phyloP scores from a whole-genome alignment of 2,797 vertebrate genomes.

The Rhadinocentrus ornatus region DNA sequence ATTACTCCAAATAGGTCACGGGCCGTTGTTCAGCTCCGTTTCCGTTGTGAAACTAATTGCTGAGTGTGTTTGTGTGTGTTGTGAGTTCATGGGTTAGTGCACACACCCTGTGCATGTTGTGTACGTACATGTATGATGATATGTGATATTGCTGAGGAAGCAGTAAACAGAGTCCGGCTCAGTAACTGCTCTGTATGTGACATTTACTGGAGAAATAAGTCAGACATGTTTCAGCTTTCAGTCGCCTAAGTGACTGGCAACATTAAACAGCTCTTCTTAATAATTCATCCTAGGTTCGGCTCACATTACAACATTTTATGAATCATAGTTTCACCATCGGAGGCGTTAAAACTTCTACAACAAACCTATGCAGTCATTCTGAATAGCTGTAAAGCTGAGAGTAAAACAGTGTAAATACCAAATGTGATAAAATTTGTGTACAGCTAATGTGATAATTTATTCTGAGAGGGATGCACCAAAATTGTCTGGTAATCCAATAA shows the following conservation, averaged over 20 bases:
- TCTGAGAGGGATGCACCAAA: neutral
- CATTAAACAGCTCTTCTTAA: slow-evolving; percentile 30
- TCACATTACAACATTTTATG: slow-evolving; percentile 40
- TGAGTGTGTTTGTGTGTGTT: slow-evolving; percentile 30
- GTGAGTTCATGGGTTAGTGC: slow-evolving; percentile 3
- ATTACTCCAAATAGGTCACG: slow-evolving; percentile 59
- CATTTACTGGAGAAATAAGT: slow-evolving; percentile 50
- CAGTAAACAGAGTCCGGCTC: slow-evolving; percentile 41
- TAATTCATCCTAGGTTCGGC: slow-evolving; percentile 26
- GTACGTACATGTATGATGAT: slow-evolving; percentile 20
- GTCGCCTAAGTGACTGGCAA: slow-evolving; percentile 7
- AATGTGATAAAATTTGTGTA: neutral
- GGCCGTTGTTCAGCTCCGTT: slow-evolving; percentile 62
- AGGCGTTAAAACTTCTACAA: slow-evolving; percentile 17
- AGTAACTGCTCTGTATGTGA: slow-evolving; percentile 27
- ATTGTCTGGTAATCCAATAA: neutral
- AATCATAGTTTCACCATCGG: slow-evolving; percentile 12
- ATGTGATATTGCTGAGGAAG: slow-evolving; percentile 58
- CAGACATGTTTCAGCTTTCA: slow-evolving; percentile 42
- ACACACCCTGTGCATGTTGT: neutral
- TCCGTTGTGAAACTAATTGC: slow-evolving; percentile 50
- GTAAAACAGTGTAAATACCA: neutral
- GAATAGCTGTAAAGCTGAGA: slow-evolving; percentile 13
- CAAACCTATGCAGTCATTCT: slow-evolving; percentile 16
- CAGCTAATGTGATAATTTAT: neutral